These are phyloP conservation scores for Cromileptes altivelis DNA, from an alignment of 2,113 vertebrate species.

Conservation along the genomic window DNA sequence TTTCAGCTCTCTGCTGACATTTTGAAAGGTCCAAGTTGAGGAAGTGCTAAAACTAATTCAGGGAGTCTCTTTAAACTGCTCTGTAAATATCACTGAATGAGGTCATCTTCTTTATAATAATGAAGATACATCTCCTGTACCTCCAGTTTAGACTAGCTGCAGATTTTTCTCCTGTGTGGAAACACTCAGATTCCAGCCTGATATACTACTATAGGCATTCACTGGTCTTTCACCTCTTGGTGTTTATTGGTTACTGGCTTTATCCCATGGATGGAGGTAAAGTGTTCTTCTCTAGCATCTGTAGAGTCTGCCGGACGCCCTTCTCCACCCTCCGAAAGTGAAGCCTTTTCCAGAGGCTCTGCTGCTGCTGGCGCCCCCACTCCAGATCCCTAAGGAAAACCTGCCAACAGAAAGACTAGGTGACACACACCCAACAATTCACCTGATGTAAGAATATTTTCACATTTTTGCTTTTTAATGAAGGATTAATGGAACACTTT, in stretches of 20 bases:
- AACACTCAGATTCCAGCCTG: no score
- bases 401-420: conserved; percentile 40
- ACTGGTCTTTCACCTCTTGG: neutral
- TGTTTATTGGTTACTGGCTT: conserved; percentile 5
- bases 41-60: no score
- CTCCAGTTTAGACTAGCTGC: neutral
- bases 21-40: no score
- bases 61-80: no score
- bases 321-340: conserved; percentile 91
- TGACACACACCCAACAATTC: neutral
- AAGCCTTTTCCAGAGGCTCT: conserved; percentile 90
- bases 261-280: neutral
- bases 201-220: no score
- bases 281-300: conserved; percentile 73
- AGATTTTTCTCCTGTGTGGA: neutral
- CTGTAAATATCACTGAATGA: no score
- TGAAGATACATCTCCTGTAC: neutral
- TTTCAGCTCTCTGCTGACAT: no score
- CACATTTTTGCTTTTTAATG: neutral
- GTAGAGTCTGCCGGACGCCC: conserved; percentile 86
- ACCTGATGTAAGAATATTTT: neutral
- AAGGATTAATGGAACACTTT: neutral
- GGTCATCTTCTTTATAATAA: no score
- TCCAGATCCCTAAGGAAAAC: conserved; percentile 92
- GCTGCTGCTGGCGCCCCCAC: conserved; percentile 89